Base-by-base conservation (phyloP, 2,797 vertebrate species). In the Acanthornis magna region DNA sequence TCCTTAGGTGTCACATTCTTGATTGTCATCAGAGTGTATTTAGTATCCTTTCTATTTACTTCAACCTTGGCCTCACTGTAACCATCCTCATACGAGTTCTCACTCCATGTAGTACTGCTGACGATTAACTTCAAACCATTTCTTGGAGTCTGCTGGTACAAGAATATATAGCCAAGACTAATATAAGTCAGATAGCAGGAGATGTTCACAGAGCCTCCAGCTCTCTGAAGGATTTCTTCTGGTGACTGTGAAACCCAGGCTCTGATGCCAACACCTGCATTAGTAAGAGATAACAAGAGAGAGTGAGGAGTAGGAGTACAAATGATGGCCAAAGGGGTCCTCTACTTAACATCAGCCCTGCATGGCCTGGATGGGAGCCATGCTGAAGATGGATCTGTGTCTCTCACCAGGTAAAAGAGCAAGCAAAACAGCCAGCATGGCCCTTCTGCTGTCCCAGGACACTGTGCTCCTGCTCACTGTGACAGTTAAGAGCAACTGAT, bases 371-470 rank as follows among this genome's bases (percentile, higher is more conserved):
- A 23, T 38, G 36, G 83, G 34, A 85, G 38, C 42, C 5, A 4
- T 16, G 27, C 27, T 70, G 66, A n/a, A 51, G 40, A 43, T 1
- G 1, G 30, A 53, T 81, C 62, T 81, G 27, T 42, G 43, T 66
- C 27, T 67, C 93, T 87, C 45, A 94, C 81, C 88, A 62, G 22
- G 62, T 8, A 91, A 67, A 87, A 94, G 27, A 48, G 42, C 53
- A 91, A 96, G n/a, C n/a, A 86, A 61, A 84, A 84, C 5, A 80
- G 60, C 36, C 89, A 92, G 66, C 92, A 94, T 94, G 70, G 43
- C 36, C 21, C 4, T 1, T 34, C 43, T 71, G 48, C 19, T 77
- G 36, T 43, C 66, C 42, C 57, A 78, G 57, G 48, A 40, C 36
- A 76, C 5, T 12, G 38, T 45, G 38, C 16, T 54, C 25, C 77